Conservation (phyloP, 2,888 invertebrate species). For the Cheilosia scutellata region DNA sequence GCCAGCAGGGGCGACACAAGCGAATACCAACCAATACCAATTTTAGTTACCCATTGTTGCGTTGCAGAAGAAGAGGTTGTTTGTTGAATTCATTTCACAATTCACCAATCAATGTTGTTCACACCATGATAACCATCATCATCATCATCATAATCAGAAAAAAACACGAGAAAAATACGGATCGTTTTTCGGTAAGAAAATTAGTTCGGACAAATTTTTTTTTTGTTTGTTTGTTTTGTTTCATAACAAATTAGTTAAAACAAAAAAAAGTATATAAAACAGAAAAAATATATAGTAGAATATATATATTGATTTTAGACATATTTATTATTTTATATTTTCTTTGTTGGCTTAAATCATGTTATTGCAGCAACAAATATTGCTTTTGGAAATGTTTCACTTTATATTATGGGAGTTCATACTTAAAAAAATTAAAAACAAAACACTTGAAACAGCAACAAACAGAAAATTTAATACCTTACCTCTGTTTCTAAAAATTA, state of each 20-base stretch:
- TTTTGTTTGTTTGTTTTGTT: constrained; percentile 77
- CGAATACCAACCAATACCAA: constrained; percentile 66
- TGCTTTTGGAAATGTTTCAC: constrained; percentile 46
- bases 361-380: constrained; percentile 29
- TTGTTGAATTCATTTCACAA: constrained; percentile 73
- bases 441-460: constrained; percentile 75
- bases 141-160: constrained; percentile 84
- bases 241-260: constrained; percentile 77
- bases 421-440: constrained; percentile 3
- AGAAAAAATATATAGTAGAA: constrained; percentile 71
- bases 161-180: constrained; percentile 85
- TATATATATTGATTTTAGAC: constrained; percentile 77
- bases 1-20: constrained; percentile 32
- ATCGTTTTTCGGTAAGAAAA: constrained; percentile 85
- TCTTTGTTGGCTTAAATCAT: constrained; percentile 41
- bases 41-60: constrained; percentile 68
- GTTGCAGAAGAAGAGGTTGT: constrained; percentile 63
- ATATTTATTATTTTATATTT: constrained; percentile 57
- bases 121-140: constrained; percentile 84
- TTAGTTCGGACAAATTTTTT: constrained; percentile 85
- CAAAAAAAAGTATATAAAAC: constrained; percentile 73
- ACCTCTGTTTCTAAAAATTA: constrained; percentile 37
- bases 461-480: constrained; percentile 62
- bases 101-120: constrained; percentile 77
- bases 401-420: constrained; percentile 10